phyloP scores from a whole-genome alignment of 2,888 invertebrate genomes.

The Crepidodera aurea region DNA sequence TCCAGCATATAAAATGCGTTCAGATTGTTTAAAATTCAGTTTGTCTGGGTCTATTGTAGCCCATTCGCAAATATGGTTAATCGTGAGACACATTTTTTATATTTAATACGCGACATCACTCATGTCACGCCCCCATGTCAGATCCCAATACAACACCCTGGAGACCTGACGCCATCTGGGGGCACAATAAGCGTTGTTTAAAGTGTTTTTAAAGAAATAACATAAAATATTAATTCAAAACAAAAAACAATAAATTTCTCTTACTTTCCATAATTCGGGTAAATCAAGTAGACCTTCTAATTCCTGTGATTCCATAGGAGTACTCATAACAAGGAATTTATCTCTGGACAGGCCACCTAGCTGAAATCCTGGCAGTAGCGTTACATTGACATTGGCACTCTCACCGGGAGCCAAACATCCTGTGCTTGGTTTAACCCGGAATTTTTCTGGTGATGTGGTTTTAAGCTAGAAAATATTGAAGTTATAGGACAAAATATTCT shows the following conservation, averaged over 20 bases:
- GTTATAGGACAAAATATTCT: background rate
- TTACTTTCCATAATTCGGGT: conserved; percentile 77
- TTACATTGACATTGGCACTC: conserved; percentile 73
- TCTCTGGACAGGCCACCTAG: conserved; percentile 76
- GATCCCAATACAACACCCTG: too few relatives aligned
- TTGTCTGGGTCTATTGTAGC: too few relatives aligned
- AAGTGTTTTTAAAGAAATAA: too few relatives aligned
- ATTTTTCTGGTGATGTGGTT: conserved; percentile 95
- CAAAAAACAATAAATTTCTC: conserved; percentile 1
- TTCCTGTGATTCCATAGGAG: conserved; percentile 69
- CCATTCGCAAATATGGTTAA: too few relatives aligned
- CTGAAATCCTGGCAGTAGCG: conserved; percentile 77
- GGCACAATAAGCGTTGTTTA: too few relatives aligned
- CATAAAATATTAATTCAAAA: too few relatives aligned
- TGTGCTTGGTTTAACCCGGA: conserved; percentile 88
- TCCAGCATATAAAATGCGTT: too few relatives aligned
- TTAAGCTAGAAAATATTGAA: conserved; percentile 68
- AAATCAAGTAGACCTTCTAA: conserved; percentile 70
- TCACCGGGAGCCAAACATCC: conserved; percentile 76
- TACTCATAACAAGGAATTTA: conserved; percentile 88
- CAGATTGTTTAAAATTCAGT: too few relatives aligned
- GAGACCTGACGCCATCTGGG: too few relatives aligned
- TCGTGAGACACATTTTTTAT: too few relatives aligned
- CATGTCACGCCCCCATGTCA: too few relatives aligned
- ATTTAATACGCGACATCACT: too few relatives aligned